Base-by-base conservation (phyloP, 2,113 vertebrate species). In the Toxotes chatareus region DNA sequence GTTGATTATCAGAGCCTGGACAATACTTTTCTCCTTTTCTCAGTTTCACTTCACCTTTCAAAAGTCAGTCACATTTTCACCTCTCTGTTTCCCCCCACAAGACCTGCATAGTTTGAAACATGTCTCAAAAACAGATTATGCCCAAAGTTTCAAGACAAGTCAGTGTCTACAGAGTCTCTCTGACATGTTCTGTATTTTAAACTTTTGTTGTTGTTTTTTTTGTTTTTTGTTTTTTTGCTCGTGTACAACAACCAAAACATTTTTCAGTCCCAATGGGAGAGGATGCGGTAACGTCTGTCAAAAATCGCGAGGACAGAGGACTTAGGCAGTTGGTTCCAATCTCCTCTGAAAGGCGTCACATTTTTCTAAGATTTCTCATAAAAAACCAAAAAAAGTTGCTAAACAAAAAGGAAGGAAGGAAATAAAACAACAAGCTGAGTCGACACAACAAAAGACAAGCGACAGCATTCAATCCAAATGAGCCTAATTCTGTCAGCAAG, bases 341-440 rank as follows among this genome's bases (percentile, higher is more conserved):
- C 62, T 80, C 68, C 69, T 74, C 53, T 51, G 60, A 27, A 16
- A 75, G 60, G 31, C 23, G 12, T 63, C 57, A 17, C 53, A 21
- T 86, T 89, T 49, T 88, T 91, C 55, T 86, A 86, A 85, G 61
- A 79, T 92, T 89, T 91, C 66, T 72, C 88, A 90, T 80, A 86
- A 90, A 90, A 92, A 90, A 19, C 62, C 53, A 65, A 86, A 90
- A 90, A 90, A 90, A 83, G 32, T 74, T 51, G 4, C 56, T 31
- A 17, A 40, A 85, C 51, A 87, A 81, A 68, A 36, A 75, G 4
- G 23, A 55, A 46, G 42, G n/a, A 49, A 75, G 63, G 36, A 62
- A 55, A 27, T 3, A 47, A 34, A 73, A 4, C 1, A 4, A 1
- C 13, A 46, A 56, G 75, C 49, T 38, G 62, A 79, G 49, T 59